phyloP scores from a whole-genome alignment of 2,113 vertebrate genomes.

The Machaerirhynchus nigripectus region DNA sequence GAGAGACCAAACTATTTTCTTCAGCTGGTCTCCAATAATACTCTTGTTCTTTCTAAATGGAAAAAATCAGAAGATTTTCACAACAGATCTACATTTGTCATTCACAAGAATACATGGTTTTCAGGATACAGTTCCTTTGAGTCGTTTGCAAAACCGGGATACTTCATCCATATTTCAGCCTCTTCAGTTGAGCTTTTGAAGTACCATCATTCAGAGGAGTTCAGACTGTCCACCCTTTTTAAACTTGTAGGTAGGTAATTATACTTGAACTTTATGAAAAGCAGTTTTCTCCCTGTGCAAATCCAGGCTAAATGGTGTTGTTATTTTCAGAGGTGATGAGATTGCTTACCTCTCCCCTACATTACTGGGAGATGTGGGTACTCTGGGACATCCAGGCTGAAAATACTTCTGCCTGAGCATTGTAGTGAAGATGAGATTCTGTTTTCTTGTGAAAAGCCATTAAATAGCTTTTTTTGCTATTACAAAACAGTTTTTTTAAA shows the following conservation, averaged over 20 bases:
- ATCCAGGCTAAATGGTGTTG: background rate
- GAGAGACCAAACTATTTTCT: conserved; percentile 94
- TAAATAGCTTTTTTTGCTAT: background rate
- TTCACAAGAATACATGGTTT: conserved; percentile 87
- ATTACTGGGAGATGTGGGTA: background rate
- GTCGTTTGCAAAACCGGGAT: conserved; percentile 83
- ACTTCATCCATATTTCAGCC: conserved; percentile 78
- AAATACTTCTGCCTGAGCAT: background rate
- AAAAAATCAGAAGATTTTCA: conserved; percentile 76
- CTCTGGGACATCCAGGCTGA: background rate
- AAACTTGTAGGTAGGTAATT: conserved; percentile 80
- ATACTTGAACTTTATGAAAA: background rate
- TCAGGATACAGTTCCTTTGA: conserved; percentile 88
- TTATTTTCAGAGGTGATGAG: background rate
- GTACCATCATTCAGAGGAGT: conserved; percentile 82
- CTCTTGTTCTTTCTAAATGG: conserved; percentile 85
- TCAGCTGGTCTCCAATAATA: conserved; percentile 67
- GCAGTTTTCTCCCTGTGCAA: background rate
- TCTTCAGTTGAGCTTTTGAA: conserved; percentile 76
- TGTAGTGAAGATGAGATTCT: background rate
- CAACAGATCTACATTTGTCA: conserved; percentile 83
- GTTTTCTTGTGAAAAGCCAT: background rate
- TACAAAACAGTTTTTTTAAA: background rate
- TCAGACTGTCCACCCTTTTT: conserved; percentile 86
- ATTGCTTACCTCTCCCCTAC: background rate